phyloP scores from a whole-genome alignment of 2,797 vertebrate species.

The Macroramphosus scolopax region DNA sequence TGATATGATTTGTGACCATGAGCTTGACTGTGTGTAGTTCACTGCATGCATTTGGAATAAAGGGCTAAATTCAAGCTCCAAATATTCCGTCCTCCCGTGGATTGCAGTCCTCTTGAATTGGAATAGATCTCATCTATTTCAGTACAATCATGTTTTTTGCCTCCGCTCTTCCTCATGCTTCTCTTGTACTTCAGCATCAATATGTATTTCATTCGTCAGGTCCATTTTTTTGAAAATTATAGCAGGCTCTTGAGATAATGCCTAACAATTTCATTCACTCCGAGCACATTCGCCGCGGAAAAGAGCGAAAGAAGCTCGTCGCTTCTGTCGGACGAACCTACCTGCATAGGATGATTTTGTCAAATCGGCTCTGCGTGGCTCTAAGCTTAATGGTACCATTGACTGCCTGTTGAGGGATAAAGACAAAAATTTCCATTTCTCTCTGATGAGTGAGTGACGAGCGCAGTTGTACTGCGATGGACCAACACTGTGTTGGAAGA shows the following conservation, averaged over 20 bases:
- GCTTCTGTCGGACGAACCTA: conserved; percentile 21
- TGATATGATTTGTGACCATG: too few relatives aligned
- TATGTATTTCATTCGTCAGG: conserved; percentile 33
- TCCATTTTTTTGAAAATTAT: conserved; percentile 46
- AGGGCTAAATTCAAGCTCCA: conserved; percentile 15
- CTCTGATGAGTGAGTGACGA: conserved; percentile 59
- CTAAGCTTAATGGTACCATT: conserved; percentile 33
- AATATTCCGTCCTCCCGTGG: too few relatives aligned
- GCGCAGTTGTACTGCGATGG: conserved; percentile 38
- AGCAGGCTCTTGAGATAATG: too few relatives aligned
- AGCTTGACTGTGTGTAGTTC: too few relatives aligned
- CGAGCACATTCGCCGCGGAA: conserved; percentile 27
- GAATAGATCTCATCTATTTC: conserved; percentile 26
- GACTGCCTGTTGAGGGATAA: conserved; percentile 43
- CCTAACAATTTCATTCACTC: conserved; percentile 24
- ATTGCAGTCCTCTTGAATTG: too few relatives aligned
- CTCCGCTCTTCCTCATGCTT: conserved; percentile 6
- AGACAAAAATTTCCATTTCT: conserved; percentile 55
- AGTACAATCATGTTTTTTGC: conserved; percentile 23
- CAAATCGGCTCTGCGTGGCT: conserved; percentile 32
- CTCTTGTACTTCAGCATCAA: conserved; percentile 32
- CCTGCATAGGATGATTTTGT: conserved; percentile 20
- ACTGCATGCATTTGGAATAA: too few relatives aligned
- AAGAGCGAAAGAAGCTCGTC: conserved; percentile 18
- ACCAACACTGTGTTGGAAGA: conserved; percentile 54